phyloP scores from a whole-genome alignment of 2,113 vertebrate species.

The Tinamus guttatus region DNA sequence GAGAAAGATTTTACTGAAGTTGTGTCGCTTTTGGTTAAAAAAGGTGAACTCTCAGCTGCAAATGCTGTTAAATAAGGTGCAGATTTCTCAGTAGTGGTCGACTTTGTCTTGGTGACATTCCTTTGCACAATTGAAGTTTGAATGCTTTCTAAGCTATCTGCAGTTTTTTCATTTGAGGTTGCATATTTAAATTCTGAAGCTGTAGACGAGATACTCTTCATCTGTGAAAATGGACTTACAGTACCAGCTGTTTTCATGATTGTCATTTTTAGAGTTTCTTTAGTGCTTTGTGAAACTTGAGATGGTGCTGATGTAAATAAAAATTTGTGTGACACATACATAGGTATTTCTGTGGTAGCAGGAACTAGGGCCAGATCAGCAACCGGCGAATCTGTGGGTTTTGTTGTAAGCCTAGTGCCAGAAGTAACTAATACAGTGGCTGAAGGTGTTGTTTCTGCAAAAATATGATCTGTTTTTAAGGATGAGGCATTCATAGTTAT shows the following conservation, averaged over 20 bases:
- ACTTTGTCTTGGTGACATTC: slow-evolving; percentile 2
- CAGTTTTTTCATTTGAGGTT: slow-evolving; percentile 13
- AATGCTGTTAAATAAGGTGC: not conserved
- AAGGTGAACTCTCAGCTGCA: not conserved
- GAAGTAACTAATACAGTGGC: slow-evolving; percentile 13
- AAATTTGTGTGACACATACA: not conserved
- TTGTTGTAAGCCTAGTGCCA: slow-evolving; percentile 1
- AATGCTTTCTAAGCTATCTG: slow-evolving; percentile 3
- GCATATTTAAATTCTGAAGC: slow-evolving; percentile 37
- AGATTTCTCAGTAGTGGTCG: slow-evolving; percentile 5
- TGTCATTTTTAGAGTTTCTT: not conserved
- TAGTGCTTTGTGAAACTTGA: not conserved
- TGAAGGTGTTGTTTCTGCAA: slow-evolving; percentile 31
- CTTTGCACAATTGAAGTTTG: not conserved
- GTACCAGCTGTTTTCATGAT: not conserved
- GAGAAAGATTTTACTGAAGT: slow-evolving; percentile 24
- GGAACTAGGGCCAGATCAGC: not conserved
- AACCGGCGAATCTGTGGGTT: not conserved
- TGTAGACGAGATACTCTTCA: not conserved
- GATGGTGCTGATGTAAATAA: not conserved
- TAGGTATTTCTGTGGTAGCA: not conserved
- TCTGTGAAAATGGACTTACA: not conserved
- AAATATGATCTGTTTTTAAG: slow-evolving; percentile 6
- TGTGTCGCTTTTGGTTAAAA: slow-evolving; percentile 7
- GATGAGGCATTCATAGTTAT: slow-evolving; percentile 31